Conservation (phyloP, 1,140 invertebrate genomes). For the Cepaea nemoralis region DNA sequence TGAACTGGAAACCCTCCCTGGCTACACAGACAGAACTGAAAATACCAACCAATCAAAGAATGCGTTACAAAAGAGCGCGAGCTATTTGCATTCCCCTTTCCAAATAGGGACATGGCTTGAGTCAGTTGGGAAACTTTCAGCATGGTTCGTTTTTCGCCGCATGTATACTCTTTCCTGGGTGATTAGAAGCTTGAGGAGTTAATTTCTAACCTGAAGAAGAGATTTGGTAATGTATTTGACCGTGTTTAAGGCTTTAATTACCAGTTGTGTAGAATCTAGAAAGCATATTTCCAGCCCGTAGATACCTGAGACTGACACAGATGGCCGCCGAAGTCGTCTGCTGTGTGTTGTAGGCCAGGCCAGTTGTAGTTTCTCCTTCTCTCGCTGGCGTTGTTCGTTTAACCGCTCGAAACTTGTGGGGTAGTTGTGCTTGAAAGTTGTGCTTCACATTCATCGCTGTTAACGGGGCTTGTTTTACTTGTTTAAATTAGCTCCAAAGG, state of each 20-base stretch:
- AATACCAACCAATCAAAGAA: background rate
- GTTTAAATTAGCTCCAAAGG: background rate
- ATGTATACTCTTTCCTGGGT: background rate
- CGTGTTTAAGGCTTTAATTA: background rate
- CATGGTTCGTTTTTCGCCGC: background rate
- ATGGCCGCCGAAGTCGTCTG: background rate
- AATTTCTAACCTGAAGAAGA: background rate
- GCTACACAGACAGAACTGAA: background rate
- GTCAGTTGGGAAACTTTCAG: constrained; percentile 37
- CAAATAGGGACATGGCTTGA: constrained; percentile 62
- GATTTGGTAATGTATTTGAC: background rate
- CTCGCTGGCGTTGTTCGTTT: background rate
- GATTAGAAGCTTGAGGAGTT: background rate
- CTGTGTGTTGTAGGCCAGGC: background rate
- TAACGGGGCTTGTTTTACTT: background rate
- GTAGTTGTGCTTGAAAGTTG: background rate
- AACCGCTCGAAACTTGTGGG: background rate
- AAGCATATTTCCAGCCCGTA: background rate
- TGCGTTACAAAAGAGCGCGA: background rate
- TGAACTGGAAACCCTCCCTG: background rate
- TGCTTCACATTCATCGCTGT: background rate
- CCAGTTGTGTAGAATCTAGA: background rate
- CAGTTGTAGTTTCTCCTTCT: background rate
- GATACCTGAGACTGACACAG: background rate
- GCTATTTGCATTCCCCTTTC: constrained; percentile 46